These are phyloP conservation scores for Brachionus paranguensis DNA, from an alignment of 1,140 invertebrate genomes.

Conservation along the genomic window DNA sequence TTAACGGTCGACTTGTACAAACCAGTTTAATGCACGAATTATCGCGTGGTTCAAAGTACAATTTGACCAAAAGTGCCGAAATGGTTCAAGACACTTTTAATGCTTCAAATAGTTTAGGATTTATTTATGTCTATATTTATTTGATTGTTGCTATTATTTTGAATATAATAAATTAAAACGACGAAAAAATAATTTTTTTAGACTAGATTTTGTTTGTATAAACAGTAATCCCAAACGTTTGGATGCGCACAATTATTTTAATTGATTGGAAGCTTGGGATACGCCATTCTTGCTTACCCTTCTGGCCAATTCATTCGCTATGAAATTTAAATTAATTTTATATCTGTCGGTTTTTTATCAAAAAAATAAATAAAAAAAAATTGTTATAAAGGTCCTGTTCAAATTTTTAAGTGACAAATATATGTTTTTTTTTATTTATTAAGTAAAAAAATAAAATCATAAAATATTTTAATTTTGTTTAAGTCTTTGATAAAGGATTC, in stretches of 20 bases:
- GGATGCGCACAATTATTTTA: neutral
- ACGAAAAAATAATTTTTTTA: neutral
- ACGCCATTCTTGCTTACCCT: neutral
- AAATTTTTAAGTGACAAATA: neutral
- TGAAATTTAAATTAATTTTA: neutral
- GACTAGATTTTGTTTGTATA: neutral
- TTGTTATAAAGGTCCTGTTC: neutral
- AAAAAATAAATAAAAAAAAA: neutral
- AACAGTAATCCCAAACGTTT: neutral
- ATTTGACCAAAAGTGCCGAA: conserved; percentile 16
- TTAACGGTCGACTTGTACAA: neutral
- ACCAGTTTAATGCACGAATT: conserved; percentile 10
- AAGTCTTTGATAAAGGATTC: neutral
- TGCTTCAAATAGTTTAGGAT: neutral
- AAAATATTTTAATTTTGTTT: neutral
- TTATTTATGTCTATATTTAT: neutral
- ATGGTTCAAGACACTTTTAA: neutral
- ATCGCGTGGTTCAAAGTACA: neutral
- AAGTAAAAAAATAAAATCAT: neutral
- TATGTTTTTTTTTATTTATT: neutral
- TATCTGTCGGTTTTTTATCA: neutral
- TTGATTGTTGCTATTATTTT: neutral
- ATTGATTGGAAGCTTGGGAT: neutral
- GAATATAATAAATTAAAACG: neutral
- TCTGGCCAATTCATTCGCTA: neutral